Conservation (phyloP, 2,797 vertebrate genomes). For the Labroides dimidiatus region DNA sequence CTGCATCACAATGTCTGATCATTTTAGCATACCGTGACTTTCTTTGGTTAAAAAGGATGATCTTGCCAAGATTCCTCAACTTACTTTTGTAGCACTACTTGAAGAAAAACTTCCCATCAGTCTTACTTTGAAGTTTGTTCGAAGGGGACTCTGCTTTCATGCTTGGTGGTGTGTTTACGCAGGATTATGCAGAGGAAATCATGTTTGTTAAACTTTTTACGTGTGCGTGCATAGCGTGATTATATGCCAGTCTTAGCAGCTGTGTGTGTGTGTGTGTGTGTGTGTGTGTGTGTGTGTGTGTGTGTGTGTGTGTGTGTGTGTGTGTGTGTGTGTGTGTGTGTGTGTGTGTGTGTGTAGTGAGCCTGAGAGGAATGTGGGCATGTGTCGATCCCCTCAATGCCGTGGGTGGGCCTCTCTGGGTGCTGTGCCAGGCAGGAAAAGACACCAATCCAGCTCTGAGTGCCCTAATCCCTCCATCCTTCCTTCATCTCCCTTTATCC, state of each 20-base stretch:
- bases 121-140: constrained; percentile 1
- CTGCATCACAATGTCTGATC: too few species aligned
- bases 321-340: constrained; percentile 19
- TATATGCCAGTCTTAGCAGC: constrained; percentile 20
- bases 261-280: constrained; percentile 11
- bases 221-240: constrained; percentile 26
- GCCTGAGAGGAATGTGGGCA: constrained; percentile 53
- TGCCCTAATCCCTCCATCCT: constrained; percentile 57
- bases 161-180: background rate
- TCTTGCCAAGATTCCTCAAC: background rate
- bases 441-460: constrained; percentile 47
- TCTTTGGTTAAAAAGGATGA: too few species aligned
- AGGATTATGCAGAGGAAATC: constrained; percentile 22
- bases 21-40: too few species aligned
- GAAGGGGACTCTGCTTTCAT: background rate
- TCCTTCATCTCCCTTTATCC: constrained; percentile 44
- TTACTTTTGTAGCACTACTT: background rate
- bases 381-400: constrained; percentile 32
- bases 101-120: background rate
- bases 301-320: constrained; percentile 20
- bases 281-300: background rate
- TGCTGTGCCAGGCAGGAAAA: constrained; percentile 63
- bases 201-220: constrained; percentile 27
- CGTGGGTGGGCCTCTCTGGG: constrained; percentile 60
- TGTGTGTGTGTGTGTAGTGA: constrained; percentile 30